Evolutionary conservation across 2,888 invertebrate species (phyloP), one percentile per base, ranked within the genome.

Genomic region (Axea sp.): DNA sequence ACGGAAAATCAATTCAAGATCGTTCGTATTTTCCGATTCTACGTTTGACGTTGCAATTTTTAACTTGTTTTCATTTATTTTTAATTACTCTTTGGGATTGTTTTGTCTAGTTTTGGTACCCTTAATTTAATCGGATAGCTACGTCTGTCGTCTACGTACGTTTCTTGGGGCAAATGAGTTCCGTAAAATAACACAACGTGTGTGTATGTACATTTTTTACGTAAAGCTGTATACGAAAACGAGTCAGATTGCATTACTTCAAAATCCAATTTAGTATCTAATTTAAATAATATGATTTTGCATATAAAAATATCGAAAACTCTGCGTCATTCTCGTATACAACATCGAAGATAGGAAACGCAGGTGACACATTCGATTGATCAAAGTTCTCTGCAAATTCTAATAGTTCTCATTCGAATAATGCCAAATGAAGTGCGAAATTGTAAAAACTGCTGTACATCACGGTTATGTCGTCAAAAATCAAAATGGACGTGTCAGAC

Each of bases 1-100:
- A 67, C 71, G 71, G 75, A 62, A 72, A 68, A 67, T 67, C 67
- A 64, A 53, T 62, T 59, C 62, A 49, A 62, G 67, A 67, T 75
- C 71, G 49, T 71, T 65, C 62, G 62, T 51, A 45, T 67, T 65
- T 67, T 67, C 62, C 75, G 43, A 37, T 57, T 55, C 49, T 51
- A 55, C 49, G 39, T 71, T 68, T 53, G 47, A 51, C 59, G 43
- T 64, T 64, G 43, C 45, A 49, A 15, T 53, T 24, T 49, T 37
- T 22, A 33, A 2, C 14, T 24, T 17, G 49, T 28, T 51, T 9
- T 59, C 22, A 30, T 37, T 51, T 53, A 12, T 12, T 24, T 65
- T 43, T 3, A 11, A 19, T 57, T 33, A 41, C 8, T 30, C 14
- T 47, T 49, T 30, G 11, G 19, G 9, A 17, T 57, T 37, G 26